Evolutionary conservation across 2,888 invertebrate species (phyloP).

Genomic region (Tillus elongatus): DNA sequence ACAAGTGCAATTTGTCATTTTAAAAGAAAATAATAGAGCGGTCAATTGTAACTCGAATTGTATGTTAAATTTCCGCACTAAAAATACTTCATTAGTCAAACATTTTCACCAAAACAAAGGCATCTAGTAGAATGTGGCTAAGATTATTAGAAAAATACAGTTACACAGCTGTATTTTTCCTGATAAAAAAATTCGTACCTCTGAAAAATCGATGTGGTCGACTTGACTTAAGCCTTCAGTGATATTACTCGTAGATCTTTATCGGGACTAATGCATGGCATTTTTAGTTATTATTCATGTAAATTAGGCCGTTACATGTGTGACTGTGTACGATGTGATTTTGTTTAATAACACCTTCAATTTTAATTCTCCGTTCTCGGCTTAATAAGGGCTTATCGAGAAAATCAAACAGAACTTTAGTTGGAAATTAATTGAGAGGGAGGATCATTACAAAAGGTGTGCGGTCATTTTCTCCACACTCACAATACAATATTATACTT

Average conservation of each 20-base stretch:
- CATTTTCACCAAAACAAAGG: constrained; percentile 17
- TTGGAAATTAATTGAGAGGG: too few relatives aligned
- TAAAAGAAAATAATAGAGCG: too few relatives aligned
- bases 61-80: too few relatives aligned
- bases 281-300: constrained; percentile 40
- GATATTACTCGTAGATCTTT: constrained; percentile 35
- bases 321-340: constrained; percentile 36
- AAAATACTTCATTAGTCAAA: too few relatives aligned
- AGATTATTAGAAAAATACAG: constrained; percentile 19
- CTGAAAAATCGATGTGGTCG: constrained; percentile 17
- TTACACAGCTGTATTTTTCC: constrained; percentile 10
- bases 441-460: too few relatives aligned
- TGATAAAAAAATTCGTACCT: constrained; percentile 10
- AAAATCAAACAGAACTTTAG: too few relatives aligned
- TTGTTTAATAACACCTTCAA: constrained; percentile 37
- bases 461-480: too few relatives aligned
- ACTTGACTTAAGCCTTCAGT: constrained; percentile 25
- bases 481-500: too few relatives aligned
- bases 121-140: constrained; percentile 16
- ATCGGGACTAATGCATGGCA: constrained; percentile 37
- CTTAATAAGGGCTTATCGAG: too few relatives aligned
- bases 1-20: too few relatives aligned
- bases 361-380: constrained; percentile 25
- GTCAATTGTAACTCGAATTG: too few relatives aligned
- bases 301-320: constrained; percentile 38